Evolutionary conservation across 2,888 invertebrate species (phyloP).

Genomic region (Thyatira batis): DNA sequence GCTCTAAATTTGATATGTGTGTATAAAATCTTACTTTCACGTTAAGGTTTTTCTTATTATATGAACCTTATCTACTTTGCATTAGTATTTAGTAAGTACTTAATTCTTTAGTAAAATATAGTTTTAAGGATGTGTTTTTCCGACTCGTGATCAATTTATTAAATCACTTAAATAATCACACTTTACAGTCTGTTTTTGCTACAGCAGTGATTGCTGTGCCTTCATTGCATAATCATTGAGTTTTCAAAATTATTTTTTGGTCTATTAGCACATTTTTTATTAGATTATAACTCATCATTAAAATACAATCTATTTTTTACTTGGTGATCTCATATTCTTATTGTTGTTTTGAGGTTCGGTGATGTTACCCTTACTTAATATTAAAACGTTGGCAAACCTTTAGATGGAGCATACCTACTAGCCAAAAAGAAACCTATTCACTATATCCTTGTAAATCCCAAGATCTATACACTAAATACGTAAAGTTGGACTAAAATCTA

Average conservation of each 20-base stretch:
- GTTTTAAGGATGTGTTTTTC: not conserved
- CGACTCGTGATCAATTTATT: not conserved
- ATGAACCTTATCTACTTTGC: not conserved
- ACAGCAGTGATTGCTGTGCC: not conserved
- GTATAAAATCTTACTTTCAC: not conserved
- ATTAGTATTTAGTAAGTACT: too few relatives aligned
- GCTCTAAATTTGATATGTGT: conserved; percentile 1
- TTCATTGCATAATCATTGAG: not conserved
- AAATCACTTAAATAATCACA: not conserved
- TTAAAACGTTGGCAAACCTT: too few relatives aligned
- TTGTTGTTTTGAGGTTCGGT: not conserved
- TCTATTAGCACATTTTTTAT: not conserved
- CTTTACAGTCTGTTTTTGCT: not conserved
- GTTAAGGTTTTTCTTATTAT: not conserved
- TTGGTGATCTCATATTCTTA: not conserved
- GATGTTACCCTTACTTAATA: not conserved
- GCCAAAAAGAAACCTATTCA: too few relatives aligned
- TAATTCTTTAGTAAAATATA: not conserved
- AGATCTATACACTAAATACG: too few relatives aligned
- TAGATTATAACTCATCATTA: not conserved
- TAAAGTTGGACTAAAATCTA: too few relatives aligned
- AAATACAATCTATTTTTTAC: not conserved
- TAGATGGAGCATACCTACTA: too few relatives aligned
- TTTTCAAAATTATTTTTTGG: not conserved
- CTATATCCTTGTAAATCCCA: too few relatives aligned